A percentile compares a stretch with the other conserved stretches of the same genome.
phyloP scores from a whole-genome alignment of 1,140 invertebrate genomes.

The Drosophila dunni region DNA sequence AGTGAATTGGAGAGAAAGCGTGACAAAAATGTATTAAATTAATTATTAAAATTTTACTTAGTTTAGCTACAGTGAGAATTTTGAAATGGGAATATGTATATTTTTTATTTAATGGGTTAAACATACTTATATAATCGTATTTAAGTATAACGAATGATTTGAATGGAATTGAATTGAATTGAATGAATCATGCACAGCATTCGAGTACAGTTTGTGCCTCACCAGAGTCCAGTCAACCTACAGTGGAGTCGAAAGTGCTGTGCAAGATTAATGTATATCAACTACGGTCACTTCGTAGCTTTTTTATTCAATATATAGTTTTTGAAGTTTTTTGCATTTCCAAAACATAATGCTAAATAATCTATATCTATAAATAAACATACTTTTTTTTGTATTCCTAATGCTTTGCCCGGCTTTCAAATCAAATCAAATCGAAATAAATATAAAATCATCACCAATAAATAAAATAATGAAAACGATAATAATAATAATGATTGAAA shows the following conservation, averaged over 20 bases:
- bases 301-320: conserved; percentile 35
- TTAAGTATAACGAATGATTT: conserved; percentile 21
- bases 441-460: conserved; percentile 16
- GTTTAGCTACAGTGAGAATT: conserved; percentile 7
- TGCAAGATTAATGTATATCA: conserved; percentile 39
- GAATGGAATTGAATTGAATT: conserved; percentile 15
- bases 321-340: conserved; percentile 46
- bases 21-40: conserved; percentile 3
- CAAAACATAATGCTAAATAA: conserved; percentile 50
- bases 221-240: conserved; percentile 7
- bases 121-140: neutral
- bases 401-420: conserved; percentile 84
- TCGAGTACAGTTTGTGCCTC: conserved; percentile 4
- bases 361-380: conserved; percentile 25
- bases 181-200: conserved; percentile 52
- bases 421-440: conserved; percentile 31
- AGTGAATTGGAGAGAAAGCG: conserved; percentile 10
- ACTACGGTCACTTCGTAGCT: conserved; percentile 49
- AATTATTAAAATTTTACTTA: neutral
- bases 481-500: conserved; percentile 24
- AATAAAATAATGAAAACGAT: conserved; percentile 29
- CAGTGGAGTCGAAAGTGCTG: conserved; percentile 27
- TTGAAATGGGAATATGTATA: conserved; percentile 1
- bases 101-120: neutral
- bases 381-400: conserved; percentile 71